Base-by-base conservation (phyloP, 2,888 invertebrate genomes). In the Incurvaria masculella region DNA sequence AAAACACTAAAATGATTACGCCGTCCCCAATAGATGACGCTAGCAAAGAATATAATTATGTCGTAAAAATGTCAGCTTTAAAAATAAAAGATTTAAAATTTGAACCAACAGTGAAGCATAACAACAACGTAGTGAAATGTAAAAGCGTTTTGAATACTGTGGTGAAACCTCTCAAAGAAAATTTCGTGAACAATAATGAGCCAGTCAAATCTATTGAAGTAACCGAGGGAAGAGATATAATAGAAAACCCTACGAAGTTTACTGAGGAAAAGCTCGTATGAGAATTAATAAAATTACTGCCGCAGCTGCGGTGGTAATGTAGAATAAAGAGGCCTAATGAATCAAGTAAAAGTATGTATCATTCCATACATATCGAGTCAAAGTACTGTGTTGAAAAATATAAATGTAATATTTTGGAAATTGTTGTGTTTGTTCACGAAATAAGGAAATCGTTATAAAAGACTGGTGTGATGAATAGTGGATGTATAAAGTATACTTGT, bases 211-310 rank as follows among this genome's bases (percentile, higher is more conserved):
- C 51, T 59, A 61, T 47, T 14, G 14, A 33, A 33, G 14, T 14
- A 54, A 20, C 56, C 54, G 63, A 56, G 51, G 61, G 56, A 53
- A 57, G 61, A 47, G 67, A 69, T 52, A 56, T 66, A 26, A 55
- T 65, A 44, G 68, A 66, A 53, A 65, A 70, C 49, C 67, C 73
- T 27, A 65, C 69, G 4, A 76, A 73, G 54, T 75, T 78, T 54
- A 64, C 73, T 26, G 76, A 78, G 63, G 78, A 78, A 55, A 78
- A 78, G 50, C 72, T 78, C 57, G 76, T 78, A 70, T 78, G 71
- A 76, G 65, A 62, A 19, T 23, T 20, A 45, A 10, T 46, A 18
- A 10, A 33, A 8, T 33, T 33, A n/a, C 14, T 33, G 14, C 33
- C 33, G 8, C 14, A 14, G 8, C 3, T 4, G 33, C 33, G 8